Conservation (phyloP, 2,797 vertebrate species). For the Lindbergichthys nudifrons region DNA sequence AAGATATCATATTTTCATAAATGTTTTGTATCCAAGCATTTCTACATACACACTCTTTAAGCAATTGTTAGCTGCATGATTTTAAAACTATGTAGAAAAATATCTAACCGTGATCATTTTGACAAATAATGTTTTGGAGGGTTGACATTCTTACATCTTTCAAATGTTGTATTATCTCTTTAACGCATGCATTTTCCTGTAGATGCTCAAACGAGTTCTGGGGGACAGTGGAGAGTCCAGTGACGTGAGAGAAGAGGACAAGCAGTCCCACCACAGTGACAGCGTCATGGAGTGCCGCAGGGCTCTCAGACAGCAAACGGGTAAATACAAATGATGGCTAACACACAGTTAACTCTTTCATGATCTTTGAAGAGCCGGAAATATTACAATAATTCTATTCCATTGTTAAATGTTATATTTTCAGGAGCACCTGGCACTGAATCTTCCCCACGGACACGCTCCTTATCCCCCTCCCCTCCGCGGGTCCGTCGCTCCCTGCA, state of each 20-base stretch:
- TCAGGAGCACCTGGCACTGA: conserved; percentile 69
- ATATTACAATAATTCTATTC: neutral
- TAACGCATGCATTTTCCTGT: conserved; percentile 2
- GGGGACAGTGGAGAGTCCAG: conserved; percentile 73
- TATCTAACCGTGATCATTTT: no score
- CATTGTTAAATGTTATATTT: conserved; percentile 11
- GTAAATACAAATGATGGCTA: conserved; percentile 11
- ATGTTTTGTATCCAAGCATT: neutral
- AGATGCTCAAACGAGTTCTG: conserved; percentile 93
- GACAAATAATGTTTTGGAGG: no score
- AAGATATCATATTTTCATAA: neutral
- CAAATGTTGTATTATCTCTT: neutral
- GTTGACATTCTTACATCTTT: no score
- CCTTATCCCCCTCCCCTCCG: conserved; percentile 86
- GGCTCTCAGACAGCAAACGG: conserved; percentile 58
- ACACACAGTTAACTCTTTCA: neutral
- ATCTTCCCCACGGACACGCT: conserved; percentile 72
- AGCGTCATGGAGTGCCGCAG: conserved; percentile 83
- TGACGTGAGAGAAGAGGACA: conserved; percentile 84
- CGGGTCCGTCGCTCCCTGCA: conserved; percentile 41
- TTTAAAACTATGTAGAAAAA: no score
- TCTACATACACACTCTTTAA: neutral
- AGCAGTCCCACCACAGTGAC: conserved; percentile 90
- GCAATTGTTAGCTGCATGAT: no score
- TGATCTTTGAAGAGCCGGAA: neutral